Base-by-base conservation (phyloP, 2,888 invertebrate genomes). In the Lacanobia wlatinum region DNA sequence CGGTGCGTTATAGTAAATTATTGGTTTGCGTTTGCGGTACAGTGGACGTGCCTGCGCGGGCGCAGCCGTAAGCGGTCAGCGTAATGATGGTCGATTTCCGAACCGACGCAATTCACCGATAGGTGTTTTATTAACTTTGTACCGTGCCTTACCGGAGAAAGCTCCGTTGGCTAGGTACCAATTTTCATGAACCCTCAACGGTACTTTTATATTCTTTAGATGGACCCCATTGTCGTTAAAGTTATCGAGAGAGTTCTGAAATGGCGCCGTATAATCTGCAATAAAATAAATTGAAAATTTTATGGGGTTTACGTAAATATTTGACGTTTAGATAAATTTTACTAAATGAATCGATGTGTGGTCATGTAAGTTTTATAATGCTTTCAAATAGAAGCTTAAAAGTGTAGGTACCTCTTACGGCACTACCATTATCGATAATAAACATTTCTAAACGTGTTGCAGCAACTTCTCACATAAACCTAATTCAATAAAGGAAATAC, bases 31-130 rank as follows among this genome's bases (percentile, higher is more conserved):
- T 87, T 90, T 90, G 91, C 89, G 87, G 89, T 89, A 87, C 85
- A 78, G 80, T 85, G 86, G 87, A 84, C 83, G 76, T 74, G 88
- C 89, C 84, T 82, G 86, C 84, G 88, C 82, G 71, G 82, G 85
- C 86, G 82, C 76, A 80, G 77, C 93, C 91, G 87, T 92, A 92
- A 92, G 87, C 88, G 90, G 88, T 80, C 83, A 70, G 69, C 73
- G 86, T 94, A 93, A 94, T 93, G 92, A 92, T 89, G 90, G 90
- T 87, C 91, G 92, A 92, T 93, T 93, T 91, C 87, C 87, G 88
- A 91, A 90, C 88, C 73, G 83, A 80, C 85, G 87, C 87, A 89
- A 87, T 85, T 87, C 71, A 82, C 75, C 73, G 70, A 84, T 87
- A 83, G 85, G 84, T 87, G 84, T 79, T 88, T 89, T 87, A 89